Evolutionary conservation across 2,113 vertebrate genomes (phyloP), one percentile per base, ranked within the genome.

Genomic region (Telmatochromis brichardi): DNA sequence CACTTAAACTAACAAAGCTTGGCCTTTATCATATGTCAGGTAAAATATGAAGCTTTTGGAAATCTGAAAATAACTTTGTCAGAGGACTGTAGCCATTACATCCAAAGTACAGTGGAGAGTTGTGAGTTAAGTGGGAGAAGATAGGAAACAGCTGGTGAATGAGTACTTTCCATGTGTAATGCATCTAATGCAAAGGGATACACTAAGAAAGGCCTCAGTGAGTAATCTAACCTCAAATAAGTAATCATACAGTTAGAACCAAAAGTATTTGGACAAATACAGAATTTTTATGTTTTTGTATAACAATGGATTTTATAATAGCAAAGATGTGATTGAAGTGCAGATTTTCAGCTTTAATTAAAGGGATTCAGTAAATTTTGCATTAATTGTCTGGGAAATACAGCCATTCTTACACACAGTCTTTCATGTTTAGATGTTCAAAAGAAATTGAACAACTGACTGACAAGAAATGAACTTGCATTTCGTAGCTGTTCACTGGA

Each of bases 21-120:
- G 50, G 40, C 76, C 92, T 92, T 91, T 57, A 87, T 92, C 76
- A 53, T 17, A 54, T 55, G 45, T 88, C 76, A 76, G 37, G 80
- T 54, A 84, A 78, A 91, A 90, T 89, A 40, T 14, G 9, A 28
- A 78, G 9, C 4, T 50, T 31, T 78, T 50, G 26, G 23, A 76
- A 47, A 50, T 50, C 26, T 50, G 9, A 76, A 76, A 76, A 76
- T 76, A 47, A 19, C 23, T 28, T 47, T 28, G 23, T 47, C 68
- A 73, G 21, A 45, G 68, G 13, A 45, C 21, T 73, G 68, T 45
- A 73, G 68, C 37, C 68, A 73, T 26, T 73, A 26, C 21, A 45
- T 26, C 40, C 37, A 73, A 45, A 26, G 40, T 73, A 73, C 37
- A 73, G 68, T 73, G 37, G 21, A 45, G 2, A 45, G 37, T 45